Percentiles rank a stretch among this genome's conserved stretches.
Conservation (phyloP, 2,113 vertebrate species). For the Pseudopipra pipra region DNA sequence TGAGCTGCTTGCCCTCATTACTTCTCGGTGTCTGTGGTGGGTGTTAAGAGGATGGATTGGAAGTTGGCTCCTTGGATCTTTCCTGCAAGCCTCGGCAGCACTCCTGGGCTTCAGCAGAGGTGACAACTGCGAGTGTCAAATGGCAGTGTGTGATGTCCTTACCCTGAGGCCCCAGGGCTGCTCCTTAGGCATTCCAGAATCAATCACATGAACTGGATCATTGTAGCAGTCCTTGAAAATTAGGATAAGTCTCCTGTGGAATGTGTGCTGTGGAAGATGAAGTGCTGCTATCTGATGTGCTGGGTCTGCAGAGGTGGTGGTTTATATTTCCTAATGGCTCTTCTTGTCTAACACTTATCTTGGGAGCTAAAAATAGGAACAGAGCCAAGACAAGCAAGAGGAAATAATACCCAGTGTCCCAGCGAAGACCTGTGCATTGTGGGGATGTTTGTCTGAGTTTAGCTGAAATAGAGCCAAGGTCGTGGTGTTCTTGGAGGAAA, state of each 20-base stretch:
- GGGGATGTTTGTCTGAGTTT: not conserved
- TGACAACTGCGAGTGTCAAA: not conserved
- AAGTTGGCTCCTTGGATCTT: not conserved
- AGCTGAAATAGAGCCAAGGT: not conserved
- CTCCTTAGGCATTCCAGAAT: not conserved
- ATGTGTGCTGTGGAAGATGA: not conserved
- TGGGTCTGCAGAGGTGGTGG: not conserved
- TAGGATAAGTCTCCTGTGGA: conserved; percentile 2
- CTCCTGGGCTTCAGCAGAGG: not conserved
- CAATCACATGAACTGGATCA: not conserved
- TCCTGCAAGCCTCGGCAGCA: not conserved
- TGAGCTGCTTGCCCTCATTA: not conserved
- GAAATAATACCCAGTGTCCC: not conserved
- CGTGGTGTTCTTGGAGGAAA: not conserved
- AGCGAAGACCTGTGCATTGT: not conserved
- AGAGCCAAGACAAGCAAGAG: not conserved
- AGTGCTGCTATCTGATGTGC: not conserved
- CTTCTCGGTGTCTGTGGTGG: not conserved
- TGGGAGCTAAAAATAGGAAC: conserved; percentile 22
- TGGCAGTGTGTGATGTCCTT: not conserved
- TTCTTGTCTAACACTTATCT: conserved; percentile 17
- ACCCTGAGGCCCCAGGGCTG: not conserved
- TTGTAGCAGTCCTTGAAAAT: not conserved
- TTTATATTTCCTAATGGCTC: conserved; percentile 7
- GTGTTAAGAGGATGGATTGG: not conserved